phyloP scores from a whole-genome alignment of 2,113 vertebrate species.

The Ciconia stormi region DNA sequence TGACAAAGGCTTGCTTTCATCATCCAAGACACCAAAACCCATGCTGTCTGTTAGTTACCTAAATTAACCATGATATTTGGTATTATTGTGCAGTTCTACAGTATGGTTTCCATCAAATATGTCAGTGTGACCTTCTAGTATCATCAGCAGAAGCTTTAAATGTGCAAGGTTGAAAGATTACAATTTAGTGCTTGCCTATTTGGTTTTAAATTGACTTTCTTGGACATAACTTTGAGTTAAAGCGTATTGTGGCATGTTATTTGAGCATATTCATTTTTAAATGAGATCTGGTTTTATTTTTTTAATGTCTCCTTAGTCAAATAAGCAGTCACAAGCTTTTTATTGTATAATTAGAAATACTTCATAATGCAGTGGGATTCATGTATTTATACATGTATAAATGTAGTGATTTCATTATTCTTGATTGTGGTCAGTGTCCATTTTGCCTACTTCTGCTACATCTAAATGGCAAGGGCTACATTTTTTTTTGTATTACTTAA shows the following conservation, averaged over 20 bases:
- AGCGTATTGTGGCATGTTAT: not conserved
- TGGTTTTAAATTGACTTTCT: not conserved
- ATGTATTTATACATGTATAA: not conserved
- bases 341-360: not conserved
- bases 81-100: not conserved
- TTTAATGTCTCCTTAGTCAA: not conserved
- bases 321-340: not conserved
- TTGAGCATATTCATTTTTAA: not conserved
- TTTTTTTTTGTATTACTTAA: not conserved
- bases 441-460: not conserved
- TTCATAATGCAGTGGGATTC: not conserved
- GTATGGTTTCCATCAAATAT: not conserved
- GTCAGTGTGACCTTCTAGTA: not conserved
- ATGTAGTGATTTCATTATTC: not conserved
- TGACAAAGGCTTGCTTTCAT: not conserved
- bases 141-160: not conserved
- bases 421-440: not conserved
- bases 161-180: not conserved
- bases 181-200: rapidly evolving
- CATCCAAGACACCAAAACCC: not conserved
- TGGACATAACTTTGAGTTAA: not conserved
- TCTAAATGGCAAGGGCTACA: not conserved
- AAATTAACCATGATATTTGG: not conserved
- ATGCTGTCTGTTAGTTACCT: not conserved
- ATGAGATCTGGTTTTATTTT: not conserved